Evolutionary conservation across 2,888 invertebrate genomes (phyloP).

Genomic region (Tolmerus cingulatus): DNA sequence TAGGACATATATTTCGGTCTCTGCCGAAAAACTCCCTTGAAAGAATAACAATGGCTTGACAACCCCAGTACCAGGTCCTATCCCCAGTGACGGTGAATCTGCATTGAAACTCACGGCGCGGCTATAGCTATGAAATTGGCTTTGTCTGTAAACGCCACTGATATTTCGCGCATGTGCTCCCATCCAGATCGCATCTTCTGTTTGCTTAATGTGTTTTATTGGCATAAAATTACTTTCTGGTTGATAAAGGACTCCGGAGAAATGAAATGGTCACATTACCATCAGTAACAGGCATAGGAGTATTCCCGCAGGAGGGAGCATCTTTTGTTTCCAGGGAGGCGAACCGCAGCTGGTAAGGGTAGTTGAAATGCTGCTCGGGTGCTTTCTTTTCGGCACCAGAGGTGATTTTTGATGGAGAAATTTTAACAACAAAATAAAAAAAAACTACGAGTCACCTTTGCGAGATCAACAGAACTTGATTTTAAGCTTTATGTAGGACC

Average conservation of each 20-base stretch:
- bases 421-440: conserved; percentile 10
- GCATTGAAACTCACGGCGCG: neutral
- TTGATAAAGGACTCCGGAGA: conserved; percentile 49
- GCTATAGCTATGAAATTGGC: conserved; percentile 23
- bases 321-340: conserved; percentile 30
- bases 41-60: conserved; percentile 40
- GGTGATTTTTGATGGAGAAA: conserved; percentile 38
- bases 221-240: conserved; percentile 50
- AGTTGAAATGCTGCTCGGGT: conserved; percentile 37
- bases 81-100: conserved; percentile 35
- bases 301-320: conserved; percentile 33
- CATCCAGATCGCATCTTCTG: conserved; percentile 35
- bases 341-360: neutral
- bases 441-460: conserved; percentile 10
- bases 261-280: conserved; percentile 49
- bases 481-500: neutral
- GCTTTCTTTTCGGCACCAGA: conserved; percentile 28
- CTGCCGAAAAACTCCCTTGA: conserved; percentile 23
- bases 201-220: conserved; percentile 50
- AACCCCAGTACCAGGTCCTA: conserved; percentile 19
- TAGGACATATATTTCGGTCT: conserved; percentile 39
- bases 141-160: conserved; percentile 27
- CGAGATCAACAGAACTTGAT: neutral
- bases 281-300: conserved; percentile 42
- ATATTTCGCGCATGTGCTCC: conserved; percentile 29